Percentiles rank a stretch among this genome's conserved stretches.
phyloP scores from a whole-genome alignment of 2,888 invertebrate genomes.

The Myopa tessellatipennis region DNA sequence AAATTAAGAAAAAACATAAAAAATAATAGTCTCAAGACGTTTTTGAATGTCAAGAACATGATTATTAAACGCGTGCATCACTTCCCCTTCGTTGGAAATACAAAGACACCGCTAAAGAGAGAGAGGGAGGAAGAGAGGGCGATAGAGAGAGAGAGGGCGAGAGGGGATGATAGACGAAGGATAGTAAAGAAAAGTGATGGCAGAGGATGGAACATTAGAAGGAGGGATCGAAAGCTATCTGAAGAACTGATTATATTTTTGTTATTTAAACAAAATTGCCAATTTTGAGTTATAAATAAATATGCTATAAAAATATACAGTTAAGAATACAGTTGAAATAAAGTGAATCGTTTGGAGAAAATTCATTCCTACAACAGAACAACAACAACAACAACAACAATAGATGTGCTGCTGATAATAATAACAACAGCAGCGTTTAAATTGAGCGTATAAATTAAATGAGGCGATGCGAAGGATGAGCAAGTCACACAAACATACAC shows the following conservation, averaged over 20 bases:
- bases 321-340: no score
- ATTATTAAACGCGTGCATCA: slow-evolving; percentile 11
- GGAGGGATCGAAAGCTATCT: no score
- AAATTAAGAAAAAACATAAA: neutral
- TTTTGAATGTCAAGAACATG: slow-evolving; percentile 2
- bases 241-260: no score
- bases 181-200: neutral
- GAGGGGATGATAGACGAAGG: no score
- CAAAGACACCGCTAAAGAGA: neutral
- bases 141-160: neutral
- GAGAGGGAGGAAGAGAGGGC: neutral
- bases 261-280: slow-evolving; percentile 26
- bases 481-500: slow-evolving; percentile 45
- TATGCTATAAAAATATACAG: no score
- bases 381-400: slow-evolving; percentile 46
- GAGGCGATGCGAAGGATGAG: slow-evolving; percentile 52
- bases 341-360: no score
- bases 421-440: slow-evolving; percentile 53
- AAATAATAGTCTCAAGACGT: no score
- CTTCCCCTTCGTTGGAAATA: slow-evolving; percentile 28
- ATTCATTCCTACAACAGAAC: slow-evolving; percentile 37
- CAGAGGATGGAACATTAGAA: no score
- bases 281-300: neutral
- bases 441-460: slow-evolving; percentile 67
- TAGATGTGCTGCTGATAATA: slow-evolving; percentile 28